A percentile compares a stretch with the other conserved stretches of the same genome.
phyloP scores from a whole-genome alignment of 2,888 invertebrate genomes.

The Furcula furcula region DNA sequence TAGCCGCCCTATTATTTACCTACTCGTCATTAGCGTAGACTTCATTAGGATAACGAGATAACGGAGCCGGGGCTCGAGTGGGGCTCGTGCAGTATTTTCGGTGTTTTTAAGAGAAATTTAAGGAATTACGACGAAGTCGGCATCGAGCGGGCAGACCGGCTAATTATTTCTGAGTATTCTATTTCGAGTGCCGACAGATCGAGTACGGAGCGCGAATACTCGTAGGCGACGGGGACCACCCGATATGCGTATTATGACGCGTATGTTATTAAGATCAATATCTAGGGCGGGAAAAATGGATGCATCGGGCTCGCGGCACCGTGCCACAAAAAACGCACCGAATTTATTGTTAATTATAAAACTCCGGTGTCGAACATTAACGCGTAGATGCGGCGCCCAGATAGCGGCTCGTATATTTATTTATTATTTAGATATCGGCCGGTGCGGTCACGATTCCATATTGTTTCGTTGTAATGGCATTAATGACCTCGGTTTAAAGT shows the following conservation, averaged over 20 bases:
- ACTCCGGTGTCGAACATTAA: slow-evolving; percentile 75
- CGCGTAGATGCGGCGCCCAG: slow-evolving; percentile 69
- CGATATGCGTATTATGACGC: slow-evolving; percentile 27
- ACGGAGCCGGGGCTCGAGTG: slow-evolving; percentile 69
- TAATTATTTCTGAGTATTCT: slow-evolving; percentile 61
- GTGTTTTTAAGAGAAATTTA: slow-evolving; percentile 65
- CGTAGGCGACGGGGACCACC: slow-evolving; percentile 48
- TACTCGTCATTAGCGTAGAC: slow-evolving; percentile 82
- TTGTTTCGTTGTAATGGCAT: slow-evolving; percentile 78
- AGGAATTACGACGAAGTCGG: slow-evolving; percentile 46
- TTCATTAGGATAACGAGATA: slow-evolving; percentile 83
- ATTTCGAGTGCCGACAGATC: slow-evolving; percentile 18
- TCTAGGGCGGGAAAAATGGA: slow-evolving; percentile 69
- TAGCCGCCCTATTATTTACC: slow-evolving; percentile 82
- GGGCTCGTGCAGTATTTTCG: slow-evolving; percentile 61
- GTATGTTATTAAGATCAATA: slow-evolving; percentile 72
- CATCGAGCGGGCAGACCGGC: slow-evolving; percentile 45
- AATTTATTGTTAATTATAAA: slow-evolving; percentile 83
- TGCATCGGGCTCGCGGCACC: slow-evolving; percentile 50
- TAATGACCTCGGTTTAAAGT: slow-evolving; percentile 80
- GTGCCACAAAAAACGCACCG: slow-evolving; percentile 72
- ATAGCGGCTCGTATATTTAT: slow-evolving; percentile 76
- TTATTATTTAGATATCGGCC: slow-evolving; percentile 80
- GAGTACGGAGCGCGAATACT: slow-evolving; percentile 35
- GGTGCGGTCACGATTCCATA: slow-evolving; percentile 77